Evolutionary conservation across 2,888 invertebrate species (phyloP), one percentile per base, ranked within the genome.

Genomic region (Dicyrtoma fusca): DNA sequence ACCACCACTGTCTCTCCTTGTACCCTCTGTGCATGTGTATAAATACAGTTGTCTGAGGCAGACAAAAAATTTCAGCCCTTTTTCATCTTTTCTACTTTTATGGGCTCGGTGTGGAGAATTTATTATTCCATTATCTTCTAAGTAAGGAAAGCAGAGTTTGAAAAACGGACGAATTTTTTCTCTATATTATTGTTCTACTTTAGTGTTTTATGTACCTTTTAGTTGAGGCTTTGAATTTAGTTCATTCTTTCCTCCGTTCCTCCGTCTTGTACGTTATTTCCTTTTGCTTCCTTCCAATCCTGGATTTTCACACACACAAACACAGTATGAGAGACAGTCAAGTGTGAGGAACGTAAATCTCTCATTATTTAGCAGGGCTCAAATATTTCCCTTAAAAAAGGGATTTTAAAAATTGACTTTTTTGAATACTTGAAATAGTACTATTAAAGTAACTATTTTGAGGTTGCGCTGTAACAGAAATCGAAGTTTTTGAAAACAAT

Each of bases 41-140:
- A 68, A 68, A 68, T 68, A 68, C 55, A 57, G 66, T 55, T 55
- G 66, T 68, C 66, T 17, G 21, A 55, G 66, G 53, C 66, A 68
- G 66, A 68, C 66, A 23, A 68, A 51, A 68, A 68, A 53, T 68
- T 68, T 68, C 26, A 44, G 55, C 66, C 23, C 66, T 68, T 68
- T 68, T 68, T 68, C 66, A 68, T 68, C 66, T 68, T 68, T 68
- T 44, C 55, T 51, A 68, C 66, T 68, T 68, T 68, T 68, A 68
- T 68, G 66, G 66, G 25, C 55, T 68, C 66, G 42, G 51, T 68
- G 66, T 68, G 45, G 55, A 68, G 44, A 68, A 68, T 68, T 68
- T 68, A 68, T 68, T 68, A 68, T 68, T 68, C 66, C 66, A 68
- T 68, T 68, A 68, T 68, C 66, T 68, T n/a, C 44, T 21, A 44